These are phyloP conservation scores for Lepeophtheirus nordmannii DNA, from an alignment of 2,888 invertebrate genomes.

Conservation along the genomic window DNA sequence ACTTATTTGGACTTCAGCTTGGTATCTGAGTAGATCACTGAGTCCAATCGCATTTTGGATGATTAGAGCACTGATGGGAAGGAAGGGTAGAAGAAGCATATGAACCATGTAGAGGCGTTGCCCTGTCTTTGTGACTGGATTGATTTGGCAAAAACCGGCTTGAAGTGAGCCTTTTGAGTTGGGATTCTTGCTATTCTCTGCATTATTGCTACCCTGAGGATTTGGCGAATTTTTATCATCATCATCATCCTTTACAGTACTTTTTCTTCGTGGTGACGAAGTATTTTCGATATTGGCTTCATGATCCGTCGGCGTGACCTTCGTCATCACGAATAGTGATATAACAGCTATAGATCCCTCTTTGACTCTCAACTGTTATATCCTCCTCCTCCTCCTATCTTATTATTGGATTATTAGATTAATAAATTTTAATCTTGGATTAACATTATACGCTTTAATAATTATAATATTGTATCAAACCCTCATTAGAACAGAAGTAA, in stretches of 20 bases:
- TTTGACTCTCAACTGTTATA: background rate
- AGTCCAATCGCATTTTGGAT: slow-evolving; percentile 15
- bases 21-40: slow-evolving; percentile 10
- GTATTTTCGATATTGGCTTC: background rate
- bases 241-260: background rate
- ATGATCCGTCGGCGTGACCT: slow-evolving; percentile 6
- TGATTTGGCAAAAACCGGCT: background rate
- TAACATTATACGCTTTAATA: background rate
- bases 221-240: background rate
- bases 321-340: background rate
- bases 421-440: background rate
- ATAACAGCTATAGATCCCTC: background rate
- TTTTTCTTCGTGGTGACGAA: slow-evolving; percentile 5
- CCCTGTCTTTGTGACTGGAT: background rate
- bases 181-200: background rate
- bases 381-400: background rate
- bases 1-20: background rate
- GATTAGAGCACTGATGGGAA: slow-evolving; percentile 12
- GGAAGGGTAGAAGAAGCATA: slow-evolving; percentile 9
- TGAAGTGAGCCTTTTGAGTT: background rate
- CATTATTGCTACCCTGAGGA: background rate
- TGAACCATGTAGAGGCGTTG: slow-evolving; percentile 14
- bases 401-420: slow-evolving; percentile 1
- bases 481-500: too few species aligned
- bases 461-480: too few species aligned